These are phyloP conservation scores for Phylloscopus trochilus DNA, from an alignment of 2,113 vertebrate genomes.

Conservation along the genomic window DNA sequence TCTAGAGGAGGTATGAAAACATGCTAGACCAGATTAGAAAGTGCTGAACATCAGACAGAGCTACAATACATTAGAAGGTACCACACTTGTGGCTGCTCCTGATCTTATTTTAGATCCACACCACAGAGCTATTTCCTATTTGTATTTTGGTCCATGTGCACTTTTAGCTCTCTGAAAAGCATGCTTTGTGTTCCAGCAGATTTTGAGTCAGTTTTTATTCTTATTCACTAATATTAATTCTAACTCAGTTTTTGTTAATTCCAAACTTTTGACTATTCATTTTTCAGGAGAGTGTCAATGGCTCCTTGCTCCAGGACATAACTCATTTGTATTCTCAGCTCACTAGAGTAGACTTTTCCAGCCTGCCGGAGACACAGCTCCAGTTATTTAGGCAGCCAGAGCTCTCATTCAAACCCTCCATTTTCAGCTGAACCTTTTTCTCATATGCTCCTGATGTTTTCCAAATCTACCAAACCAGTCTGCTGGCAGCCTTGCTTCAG, in stretches of 20 bases:
- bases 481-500: background rate
- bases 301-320: background rate
- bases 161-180: background rate
- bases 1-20: background rate
- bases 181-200: background rate
- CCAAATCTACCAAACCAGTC: background rate
- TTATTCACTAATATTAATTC: background rate
- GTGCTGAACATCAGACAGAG: background rate
- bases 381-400: background rate
- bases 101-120: background rate
- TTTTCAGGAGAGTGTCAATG: background rate
- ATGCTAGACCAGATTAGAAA: background rate
- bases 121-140: background rate
- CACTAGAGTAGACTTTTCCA: background rate
- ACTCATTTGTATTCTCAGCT: background rate
- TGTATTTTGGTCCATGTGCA: background rate
- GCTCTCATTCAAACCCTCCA: background rate
- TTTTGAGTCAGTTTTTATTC: background rate
- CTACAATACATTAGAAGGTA: background rate
- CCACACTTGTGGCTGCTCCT: background rate
- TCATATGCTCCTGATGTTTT: background rate
- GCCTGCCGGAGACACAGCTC: background rate
- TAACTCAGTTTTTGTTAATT: background rate
- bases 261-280: background rate
- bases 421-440: background rate